Percentiles rank a stretch among this genome's conserved stretches.
Conservation (phyloP, 2,113 vertebrate species). For the Gobius niger region DNA sequence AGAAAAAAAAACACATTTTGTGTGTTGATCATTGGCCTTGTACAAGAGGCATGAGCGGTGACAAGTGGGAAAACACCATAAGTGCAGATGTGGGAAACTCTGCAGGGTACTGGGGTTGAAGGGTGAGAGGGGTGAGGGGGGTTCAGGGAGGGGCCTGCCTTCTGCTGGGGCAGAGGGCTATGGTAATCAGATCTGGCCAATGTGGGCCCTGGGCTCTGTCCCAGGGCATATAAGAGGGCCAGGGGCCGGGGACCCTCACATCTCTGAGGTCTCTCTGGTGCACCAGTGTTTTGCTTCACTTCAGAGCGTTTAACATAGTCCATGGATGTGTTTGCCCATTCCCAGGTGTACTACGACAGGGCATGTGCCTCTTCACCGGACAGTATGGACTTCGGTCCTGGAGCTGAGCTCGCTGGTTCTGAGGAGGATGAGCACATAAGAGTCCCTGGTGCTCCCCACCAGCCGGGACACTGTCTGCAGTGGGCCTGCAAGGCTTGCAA, state of each 20-base stretch:
- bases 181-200: slow-evolving; percentile 88
- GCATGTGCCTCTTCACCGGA: slow-evolving; percentile 87
- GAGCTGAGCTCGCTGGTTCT: slow-evolving; percentile 75
- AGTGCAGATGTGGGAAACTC: slow-evolving; percentile 82
- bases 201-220: slow-evolving; percentile 81
- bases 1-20: background rate
- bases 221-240: slow-evolving; percentile 84
- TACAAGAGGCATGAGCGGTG: slow-evolving; percentile 38
- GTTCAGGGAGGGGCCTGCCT: slow-evolving; percentile 66
- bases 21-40: slow-evolving; percentile 32
- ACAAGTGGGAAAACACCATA: slow-evolving; percentile 75
- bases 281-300: slow-evolving; percentile 35
- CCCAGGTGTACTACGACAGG: slow-evolving; percentile 88
- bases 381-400: slow-evolving; percentile 80
- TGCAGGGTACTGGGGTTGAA: slow-evolving; percentile 62
- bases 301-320: slow-evolving; percentile 6
- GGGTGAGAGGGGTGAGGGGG: slow-evolving; percentile 58
- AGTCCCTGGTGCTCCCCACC: slow-evolving; percentile 87
- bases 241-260: slow-evolving; percentile 73
- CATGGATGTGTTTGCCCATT: slow-evolving; percentile 89
- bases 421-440: slow-evolving; percentile 92
- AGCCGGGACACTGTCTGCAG: slow-evolving; percentile 92
- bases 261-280: slow-evolving; percentile 66
- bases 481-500: slow-evolving; percentile 99
- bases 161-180: slow-evolving; percentile 80